A percentile compares a stretch with the other conserved stretches of the same genome.
phyloP scores from a whole-genome alignment of 2,797 vertebrate species.

The Percopsis omiscomaycus region DNA sequence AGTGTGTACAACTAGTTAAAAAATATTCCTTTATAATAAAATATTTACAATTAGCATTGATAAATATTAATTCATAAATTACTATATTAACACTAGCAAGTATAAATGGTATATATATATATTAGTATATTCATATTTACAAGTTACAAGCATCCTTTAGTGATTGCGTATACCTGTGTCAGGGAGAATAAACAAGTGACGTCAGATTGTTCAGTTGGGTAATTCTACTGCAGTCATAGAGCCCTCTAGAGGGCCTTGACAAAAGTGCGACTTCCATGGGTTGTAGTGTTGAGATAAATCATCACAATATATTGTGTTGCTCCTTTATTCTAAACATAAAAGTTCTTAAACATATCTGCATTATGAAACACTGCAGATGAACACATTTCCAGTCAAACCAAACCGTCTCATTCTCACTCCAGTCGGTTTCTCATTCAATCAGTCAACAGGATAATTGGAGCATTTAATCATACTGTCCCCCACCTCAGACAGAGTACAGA shows the following conservation, averaged over 20 bases:
- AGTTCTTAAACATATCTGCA: conserved; percentile 52
- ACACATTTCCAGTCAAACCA: conserved; percentile 40
- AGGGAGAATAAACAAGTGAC: too few relatives aligned
- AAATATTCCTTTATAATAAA: too few relatives aligned
- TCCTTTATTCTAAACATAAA: conserved; percentile 75
- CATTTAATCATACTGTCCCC: conserved; percentile 30
- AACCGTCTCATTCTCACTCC: conserved; percentile 9
- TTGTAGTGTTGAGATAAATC: background rate
- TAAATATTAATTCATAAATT: too few relatives aligned
- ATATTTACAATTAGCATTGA: too few relatives aligned
- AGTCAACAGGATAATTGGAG: conserved; percentile 42
- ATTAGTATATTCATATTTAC: too few relatives aligned
- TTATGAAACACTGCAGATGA: conserved; percentile 48
- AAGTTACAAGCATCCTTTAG: too few relatives aligned
- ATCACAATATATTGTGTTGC: conserved; percentile 39
- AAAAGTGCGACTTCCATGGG: conserved; percentile 4
- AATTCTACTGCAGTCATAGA: background rate
- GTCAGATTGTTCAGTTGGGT: background rate
- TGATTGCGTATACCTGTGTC: too few relatives aligned
- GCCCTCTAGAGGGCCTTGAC: conserved; percentile 34
- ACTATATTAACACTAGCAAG: too few relatives aligned
- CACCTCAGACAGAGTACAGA: conserved; percentile 55
- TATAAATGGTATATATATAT: too few relatives aligned
- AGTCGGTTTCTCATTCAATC: conserved; percentile 47
- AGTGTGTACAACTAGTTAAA: too few relatives aligned